Percentiles rank a stretch among this genome's conserved stretches.
Conservation (phyloP, 2,113 vertebrate species). For the Nipponia nippon region DNA sequence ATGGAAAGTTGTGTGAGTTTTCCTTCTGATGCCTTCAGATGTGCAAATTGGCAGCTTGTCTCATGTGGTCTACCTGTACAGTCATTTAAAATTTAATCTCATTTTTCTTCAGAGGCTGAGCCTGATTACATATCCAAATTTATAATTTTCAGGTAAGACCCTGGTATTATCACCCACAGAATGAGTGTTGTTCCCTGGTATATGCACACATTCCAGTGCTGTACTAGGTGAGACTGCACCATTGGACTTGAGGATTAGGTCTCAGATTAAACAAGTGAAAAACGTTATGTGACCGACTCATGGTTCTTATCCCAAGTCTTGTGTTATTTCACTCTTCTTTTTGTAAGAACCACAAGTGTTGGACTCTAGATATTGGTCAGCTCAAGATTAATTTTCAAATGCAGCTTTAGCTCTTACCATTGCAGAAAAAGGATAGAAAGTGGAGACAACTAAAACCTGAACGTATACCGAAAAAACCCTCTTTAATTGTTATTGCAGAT, state of each 20-base stretch:
- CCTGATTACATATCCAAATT: not conserved
- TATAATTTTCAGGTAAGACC: not conserved
- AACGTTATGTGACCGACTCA: fast-evolving
- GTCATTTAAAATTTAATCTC: not conserved
- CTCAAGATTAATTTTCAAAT: not conserved
- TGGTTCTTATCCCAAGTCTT: not conserved
- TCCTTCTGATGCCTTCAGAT: not conserved
- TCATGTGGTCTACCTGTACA: not conserved
- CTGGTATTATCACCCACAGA: not conserved
- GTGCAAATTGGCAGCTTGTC: not conserved
- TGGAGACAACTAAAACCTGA: not conserved
- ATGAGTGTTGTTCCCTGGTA: not conserved
- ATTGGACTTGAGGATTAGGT: not conserved
- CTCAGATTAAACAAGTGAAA: not conserved
- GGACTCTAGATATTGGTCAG: not conserved
- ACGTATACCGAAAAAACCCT: fast-evolving
- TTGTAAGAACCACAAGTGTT: not conserved
- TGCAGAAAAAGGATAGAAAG: not conserved
- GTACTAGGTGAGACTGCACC: not conserved
- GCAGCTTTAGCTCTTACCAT: not conserved
- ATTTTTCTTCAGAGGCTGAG: not conserved
- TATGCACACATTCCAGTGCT: not conserved
- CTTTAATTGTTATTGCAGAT: not conserved
- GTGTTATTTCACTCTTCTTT: not conserved
- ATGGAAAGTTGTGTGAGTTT: not conserved